Conservation (phyloP, 2,113 vertebrate genomes). For the Hydrolagus affinis region DNA sequence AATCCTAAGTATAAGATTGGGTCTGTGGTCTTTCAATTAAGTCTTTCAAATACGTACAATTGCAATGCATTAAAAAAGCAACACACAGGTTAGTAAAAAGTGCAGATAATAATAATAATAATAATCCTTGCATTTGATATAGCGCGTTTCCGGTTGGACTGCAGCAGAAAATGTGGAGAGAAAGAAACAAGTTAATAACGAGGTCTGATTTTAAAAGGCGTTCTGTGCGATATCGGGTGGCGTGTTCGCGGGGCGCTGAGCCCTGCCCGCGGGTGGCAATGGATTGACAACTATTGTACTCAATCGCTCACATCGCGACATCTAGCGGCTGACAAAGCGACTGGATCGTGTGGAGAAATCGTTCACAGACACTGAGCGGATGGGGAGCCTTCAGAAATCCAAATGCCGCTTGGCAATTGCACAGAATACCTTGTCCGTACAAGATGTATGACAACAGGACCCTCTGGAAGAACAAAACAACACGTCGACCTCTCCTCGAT, state of each 20-base stretch:
- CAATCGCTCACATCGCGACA: constrained; percentile 23
- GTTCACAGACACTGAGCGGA: background rate
- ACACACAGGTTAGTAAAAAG: too few relatives aligned
- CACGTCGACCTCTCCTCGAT: background rate
- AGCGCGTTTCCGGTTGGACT: too few relatives aligned
- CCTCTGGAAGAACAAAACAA: background rate
- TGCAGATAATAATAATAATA: too few relatives aligned
- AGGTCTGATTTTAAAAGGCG: background rate
- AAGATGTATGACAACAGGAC: background rate
- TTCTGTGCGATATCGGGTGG: background rate
- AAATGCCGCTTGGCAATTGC: background rate
- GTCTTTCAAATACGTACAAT: too few relatives aligned
- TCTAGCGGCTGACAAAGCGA: background rate
- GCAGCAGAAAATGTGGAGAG: background rate
- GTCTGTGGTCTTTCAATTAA: too few relatives aligned
- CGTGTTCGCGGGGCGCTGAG: background rate
- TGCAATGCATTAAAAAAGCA: too few relatives aligned
- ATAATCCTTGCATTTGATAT: too few relatives aligned
- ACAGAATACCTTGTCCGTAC: background rate
- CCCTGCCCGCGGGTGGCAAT: background rate
- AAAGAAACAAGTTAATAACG: too few relatives aligned
- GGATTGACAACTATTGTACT: too few relatives aligned
- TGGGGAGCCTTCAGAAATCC: background rate
- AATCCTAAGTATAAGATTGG: too few relatives aligned
- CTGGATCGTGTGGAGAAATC: background rate